Evolutionary conservation across 2,888 invertebrate species (phyloP).

Genomic region (Byasa hedistus): DNA sequence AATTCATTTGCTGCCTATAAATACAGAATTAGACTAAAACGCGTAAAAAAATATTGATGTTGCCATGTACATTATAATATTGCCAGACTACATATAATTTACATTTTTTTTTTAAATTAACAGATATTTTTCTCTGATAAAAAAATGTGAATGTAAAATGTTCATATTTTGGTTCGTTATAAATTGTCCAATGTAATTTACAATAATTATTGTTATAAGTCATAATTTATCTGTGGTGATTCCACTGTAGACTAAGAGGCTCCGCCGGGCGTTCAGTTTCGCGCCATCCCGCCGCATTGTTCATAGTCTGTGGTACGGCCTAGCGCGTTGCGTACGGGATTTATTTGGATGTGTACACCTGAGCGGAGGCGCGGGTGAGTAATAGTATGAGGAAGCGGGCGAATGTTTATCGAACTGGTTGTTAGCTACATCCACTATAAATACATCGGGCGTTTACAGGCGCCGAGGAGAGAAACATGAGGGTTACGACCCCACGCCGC

Average conservation of each 20-base stretch:
- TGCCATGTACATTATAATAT: no score
- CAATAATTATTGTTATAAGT: not conserved
- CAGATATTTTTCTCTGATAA: no score
- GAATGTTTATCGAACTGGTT: slow-evolving; percentile 34
- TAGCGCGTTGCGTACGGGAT: slow-evolving; percentile 16
- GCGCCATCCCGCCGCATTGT: slow-evolving; percentile 10
- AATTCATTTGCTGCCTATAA: no score
- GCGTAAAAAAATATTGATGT: no score
- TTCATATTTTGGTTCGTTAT: no score
- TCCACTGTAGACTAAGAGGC: not conserved
- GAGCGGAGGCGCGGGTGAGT: slow-evolving; percentile 31
- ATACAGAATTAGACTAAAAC: no score
- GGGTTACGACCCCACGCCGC: slow-evolving; percentile 31
- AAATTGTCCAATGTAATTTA: no score
- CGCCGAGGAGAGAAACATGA: slow-evolving; percentile 34
- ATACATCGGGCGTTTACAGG: slow-evolving; percentile 33
- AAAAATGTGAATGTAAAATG: no score
- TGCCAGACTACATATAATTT: no score
- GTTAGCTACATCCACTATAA: slow-evolving; percentile 37
- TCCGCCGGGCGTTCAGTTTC: slow-evolving; percentile 14
- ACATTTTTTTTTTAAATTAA: no score
- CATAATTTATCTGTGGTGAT: slow-evolving; percentile 1
- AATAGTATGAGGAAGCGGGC: slow-evolving; percentile 34
- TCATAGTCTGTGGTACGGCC: slow-evolving; percentile 17
- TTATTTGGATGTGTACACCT: slow-evolving; percentile 31